phyloP scores from a whole-genome alignment of 2,113 vertebrate species.

The Isurus oxyrinchus region DNA sequence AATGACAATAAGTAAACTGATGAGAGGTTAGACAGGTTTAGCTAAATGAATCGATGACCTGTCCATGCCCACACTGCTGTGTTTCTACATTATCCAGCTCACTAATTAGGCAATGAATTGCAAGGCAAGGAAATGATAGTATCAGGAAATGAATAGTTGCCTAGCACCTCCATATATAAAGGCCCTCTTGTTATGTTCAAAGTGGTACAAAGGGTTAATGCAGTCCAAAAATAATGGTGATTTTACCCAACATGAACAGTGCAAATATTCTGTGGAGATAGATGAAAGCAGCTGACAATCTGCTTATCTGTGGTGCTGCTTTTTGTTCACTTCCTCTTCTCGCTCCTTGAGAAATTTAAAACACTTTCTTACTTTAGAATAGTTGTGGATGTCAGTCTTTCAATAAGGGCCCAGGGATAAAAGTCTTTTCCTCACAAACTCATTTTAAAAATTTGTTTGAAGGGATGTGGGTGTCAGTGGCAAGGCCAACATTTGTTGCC shows the following conservation, averaged over 20 bases:
- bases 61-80: not conserved
- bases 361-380: not conserved
- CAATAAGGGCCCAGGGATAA: not conserved
- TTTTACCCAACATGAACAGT: not conserved
- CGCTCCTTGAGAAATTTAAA: not conserved
- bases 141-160: not conserved
- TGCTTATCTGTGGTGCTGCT: not conserved
- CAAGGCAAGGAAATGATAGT: not conserved
- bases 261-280: not conserved
- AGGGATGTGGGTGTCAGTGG: too few relatives aligned
- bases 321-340: not conserved
- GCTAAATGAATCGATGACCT: not conserved
- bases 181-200: not conserved
- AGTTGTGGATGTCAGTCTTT: not conserved
- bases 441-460: not conserved
- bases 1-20: slow-evolving; percentile 1
- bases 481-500: too few relatives aligned
- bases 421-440: not conserved
- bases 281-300: not conserved
- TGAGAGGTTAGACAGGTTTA: not conserved
- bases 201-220: not conserved
- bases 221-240: not conserved
- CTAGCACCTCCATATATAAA: not conserved
- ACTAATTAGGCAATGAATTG: not conserved
- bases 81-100: not conserved